Evolutionary conservation across 2,888 invertebrate genomes (phyloP), one percentile per base, ranked within the genome.

Genomic region (Eupithecia abbreviata): DNA sequence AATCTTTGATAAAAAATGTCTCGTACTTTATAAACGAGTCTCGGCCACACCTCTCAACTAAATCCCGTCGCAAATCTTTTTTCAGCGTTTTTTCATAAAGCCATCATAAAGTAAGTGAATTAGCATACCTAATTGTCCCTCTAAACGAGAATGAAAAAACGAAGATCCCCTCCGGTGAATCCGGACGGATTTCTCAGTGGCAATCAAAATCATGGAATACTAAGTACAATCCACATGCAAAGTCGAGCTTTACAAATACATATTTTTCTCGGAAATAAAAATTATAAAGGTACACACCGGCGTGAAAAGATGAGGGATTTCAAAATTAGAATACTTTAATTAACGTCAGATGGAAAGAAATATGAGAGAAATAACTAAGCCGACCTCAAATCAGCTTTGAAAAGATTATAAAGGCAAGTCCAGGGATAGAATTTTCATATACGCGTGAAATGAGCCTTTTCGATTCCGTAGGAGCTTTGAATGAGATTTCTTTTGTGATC

Each of bases 81-180:
- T 86, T 84, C 85, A 85, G 80, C 84, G 81, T 86, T 88, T 91
- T 89, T 90, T 88, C 85, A 88, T 87, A 89, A 90, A 90, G 87
- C 87, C 88, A 87, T 89, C 91, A 90, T 90, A 91, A 91, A 91
- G 90, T 91, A 91, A 92, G 90, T 90, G 91, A 91, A 94, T 94
- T 93, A 93, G 90, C 93, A 93, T 93, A 91, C 90, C 88, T 93
- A 93, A 94, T 93, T 94, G 93, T 91, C 90, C 87, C 87, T 89
- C 88, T 88, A 89, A 91, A 90, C 87, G 88, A 86, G 87, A 90
- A 90, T 89, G 84, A 91, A 91, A 92, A 92, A 91, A 90, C 86
- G 86, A 89, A 90, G 89, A 89, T 87, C 86, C 85, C 18, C 87
- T 89, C 87, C 82, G 83, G 84, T 85, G 88, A 89, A 88, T 90